Evolutionary conservation across 2,113 vertebrate genomes (phyloP).

Genomic region (Oreochromis tanganicae): DNA sequence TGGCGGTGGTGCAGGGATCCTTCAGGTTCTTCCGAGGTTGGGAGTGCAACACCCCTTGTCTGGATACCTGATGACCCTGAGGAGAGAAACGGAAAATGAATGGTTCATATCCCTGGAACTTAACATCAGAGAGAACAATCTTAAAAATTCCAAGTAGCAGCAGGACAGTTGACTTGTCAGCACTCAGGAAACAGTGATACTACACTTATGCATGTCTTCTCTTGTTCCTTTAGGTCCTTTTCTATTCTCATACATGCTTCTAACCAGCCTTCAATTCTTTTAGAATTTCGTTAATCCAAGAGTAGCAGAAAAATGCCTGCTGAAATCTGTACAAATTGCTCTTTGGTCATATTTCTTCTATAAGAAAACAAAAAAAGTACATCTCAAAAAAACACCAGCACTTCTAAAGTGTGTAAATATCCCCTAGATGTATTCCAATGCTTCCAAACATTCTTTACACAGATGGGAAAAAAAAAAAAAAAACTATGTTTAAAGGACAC

Average conservation of each 20-base stretch:
- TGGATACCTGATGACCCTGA: conserved; percentile 60
- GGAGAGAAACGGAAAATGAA: background rate
- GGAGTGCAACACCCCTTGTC: conserved; percentile 51
- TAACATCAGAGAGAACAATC: background rate
- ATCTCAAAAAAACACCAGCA: background rate
- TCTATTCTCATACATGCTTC: background rate
- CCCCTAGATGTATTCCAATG: background rate
- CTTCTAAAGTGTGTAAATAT: background rate
- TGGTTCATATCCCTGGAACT: background rate
- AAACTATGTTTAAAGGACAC: background rate
- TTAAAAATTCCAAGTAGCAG: background rate
- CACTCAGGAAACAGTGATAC: background rate
- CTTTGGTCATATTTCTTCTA: background rate
- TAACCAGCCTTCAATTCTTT: background rate
- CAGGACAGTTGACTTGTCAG: background rate
- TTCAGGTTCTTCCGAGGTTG: conserved; percentile 56
- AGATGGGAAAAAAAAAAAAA: background rate
- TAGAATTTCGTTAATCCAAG: background rate
- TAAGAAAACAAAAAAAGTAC: background rate
- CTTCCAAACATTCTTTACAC: background rate
- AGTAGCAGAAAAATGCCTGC: background rate
- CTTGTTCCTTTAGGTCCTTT: background rate
- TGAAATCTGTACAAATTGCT: background rate
- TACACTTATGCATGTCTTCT: background rate
- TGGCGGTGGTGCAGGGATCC: conserved; percentile 51